Base-by-base conservation (phyloP, 2,113 vertebrate species). In the Elephantulus edwardii region DNA sequence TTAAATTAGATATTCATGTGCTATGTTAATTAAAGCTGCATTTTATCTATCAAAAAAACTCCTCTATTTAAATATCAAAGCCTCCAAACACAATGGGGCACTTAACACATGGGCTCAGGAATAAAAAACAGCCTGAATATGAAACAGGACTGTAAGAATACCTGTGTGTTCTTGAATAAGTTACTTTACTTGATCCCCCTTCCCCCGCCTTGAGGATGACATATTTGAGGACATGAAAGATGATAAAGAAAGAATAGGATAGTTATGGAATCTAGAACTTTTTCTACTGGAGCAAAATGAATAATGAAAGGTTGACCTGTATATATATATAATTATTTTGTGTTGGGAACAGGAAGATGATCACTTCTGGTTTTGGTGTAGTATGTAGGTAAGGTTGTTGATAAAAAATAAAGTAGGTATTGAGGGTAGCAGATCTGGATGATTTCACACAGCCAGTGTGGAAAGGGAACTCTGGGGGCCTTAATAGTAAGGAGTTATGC, bases 321-420 rank as follows among this genome's bases (percentile, higher is more conserved):
- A 3, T 48, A 90, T 64, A 22, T n/a, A 62, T 56, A 70, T 70
- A 64, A 35, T 64, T 64, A 78, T 77, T 64, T 75, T 68, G 38
- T 40, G 9, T 38, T 78, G 70, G 12, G 38, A 84, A 12, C 24
- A 56, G 19, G 80, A 2, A 86, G 88, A 82, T 50, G 40, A 72
- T 54, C 30, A 44, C 19, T 90, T 89, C 50, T 22, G 19, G 78
- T 52, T 84, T 71, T 70, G 91, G 17, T 60, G 44, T 94, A 90
- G 24, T 48, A 54, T 56, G 44, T 26, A 79, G 81, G 68, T 44
- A 5, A 30, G 11, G 50, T 14, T 74, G 6, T 83, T 91, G 52
- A 24, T 79, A 66, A 42, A 91, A 81, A 86, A 87, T 60, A 64
- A 42, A 20, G 42, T 46, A 35, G 35, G 3, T 40, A 78, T 38